Conservation (phyloP, 2,797 vertebrate species). For the Argya squamiceps region DNA sequence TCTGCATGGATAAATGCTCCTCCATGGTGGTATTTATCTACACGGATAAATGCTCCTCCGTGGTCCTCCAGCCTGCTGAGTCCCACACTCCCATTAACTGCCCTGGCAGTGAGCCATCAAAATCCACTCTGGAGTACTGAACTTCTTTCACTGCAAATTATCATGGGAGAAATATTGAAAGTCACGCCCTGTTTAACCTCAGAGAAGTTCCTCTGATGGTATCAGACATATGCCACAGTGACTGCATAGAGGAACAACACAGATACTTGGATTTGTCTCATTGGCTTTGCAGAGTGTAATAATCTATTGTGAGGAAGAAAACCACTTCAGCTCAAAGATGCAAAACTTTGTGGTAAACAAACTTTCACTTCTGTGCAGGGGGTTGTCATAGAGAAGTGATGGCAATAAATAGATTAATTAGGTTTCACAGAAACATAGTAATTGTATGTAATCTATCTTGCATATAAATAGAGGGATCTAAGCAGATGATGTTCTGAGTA, state of each 20-base stretch:
- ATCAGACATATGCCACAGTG: background rate
- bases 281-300: background rate
- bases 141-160: background rate
- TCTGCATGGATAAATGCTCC: background rate
- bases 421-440: background rate
- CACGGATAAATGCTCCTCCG: background rate
- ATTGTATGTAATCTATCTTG: background rate
- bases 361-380: background rate
- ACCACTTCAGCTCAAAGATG: background rate
- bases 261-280: background rate
- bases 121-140: background rate
- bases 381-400: background rate
- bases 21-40: background rate
- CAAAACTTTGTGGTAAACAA: background rate
- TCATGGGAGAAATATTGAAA: background rate
- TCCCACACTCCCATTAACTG: background rate
- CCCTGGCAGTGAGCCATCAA: accelerated
- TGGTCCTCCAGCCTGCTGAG: background rate
- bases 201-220: background rate
- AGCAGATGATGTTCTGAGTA: background rate
- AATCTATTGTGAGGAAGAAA: background rate
- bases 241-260: background rate
- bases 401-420: background rate
- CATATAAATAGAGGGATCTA: background rate
- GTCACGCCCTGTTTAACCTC: background rate